Evolutionary conservation across 2,113 vertebrate genomes (phyloP).

Genomic region (Taurulus bubalis): DNA sequence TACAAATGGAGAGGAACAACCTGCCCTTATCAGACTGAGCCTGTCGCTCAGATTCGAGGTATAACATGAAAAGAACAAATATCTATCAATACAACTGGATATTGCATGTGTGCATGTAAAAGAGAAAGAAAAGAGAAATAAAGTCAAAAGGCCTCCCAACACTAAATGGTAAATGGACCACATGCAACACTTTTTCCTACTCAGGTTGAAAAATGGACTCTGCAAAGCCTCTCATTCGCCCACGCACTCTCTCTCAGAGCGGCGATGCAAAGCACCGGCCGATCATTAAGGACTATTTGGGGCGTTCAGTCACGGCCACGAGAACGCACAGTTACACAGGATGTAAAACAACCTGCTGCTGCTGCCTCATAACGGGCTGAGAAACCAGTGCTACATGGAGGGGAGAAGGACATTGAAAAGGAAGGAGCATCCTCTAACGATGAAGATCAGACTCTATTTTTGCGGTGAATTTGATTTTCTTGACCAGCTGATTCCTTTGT

Average conservation of each 20-base stretch:
- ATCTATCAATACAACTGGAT: background rate
- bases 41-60: background rate
- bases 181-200: background rate
- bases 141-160: background rate
- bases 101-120: background rate
- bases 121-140: background rate
- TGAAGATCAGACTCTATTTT: conserved; percentile 8
- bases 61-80: background rate
- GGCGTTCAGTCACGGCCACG: background rate
- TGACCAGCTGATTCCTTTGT: conserved; percentile 22
- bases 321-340: no score
- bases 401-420: background rate
- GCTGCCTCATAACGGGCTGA: background rate
- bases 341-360: background rate
- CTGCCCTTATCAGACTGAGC: background rate
- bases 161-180: background rate
- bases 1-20: background rate
- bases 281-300: conserved; percentile 24
- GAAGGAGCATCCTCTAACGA: background rate
- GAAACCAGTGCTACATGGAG: background rate
- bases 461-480: conserved; percentile 7
- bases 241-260: conserved; percentile 29
- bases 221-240: conserved; percentile 12
- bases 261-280: background rate
- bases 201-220: conserved; percentile 19